Conservation (phyloP, 1,140 invertebrate species). For the Papilio helenus region DNA sequence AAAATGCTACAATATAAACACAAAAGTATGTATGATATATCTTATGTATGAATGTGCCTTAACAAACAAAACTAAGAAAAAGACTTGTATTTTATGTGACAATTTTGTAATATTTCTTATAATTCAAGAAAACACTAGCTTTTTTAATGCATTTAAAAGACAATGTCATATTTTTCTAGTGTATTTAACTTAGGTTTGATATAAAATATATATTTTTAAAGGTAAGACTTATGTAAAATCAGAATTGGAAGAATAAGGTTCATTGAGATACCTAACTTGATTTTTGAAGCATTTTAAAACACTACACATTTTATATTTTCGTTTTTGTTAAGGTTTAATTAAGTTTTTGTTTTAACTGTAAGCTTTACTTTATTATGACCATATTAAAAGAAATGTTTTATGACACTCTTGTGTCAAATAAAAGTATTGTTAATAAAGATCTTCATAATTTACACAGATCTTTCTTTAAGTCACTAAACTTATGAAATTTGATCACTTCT, state of each 20-base stretch:
- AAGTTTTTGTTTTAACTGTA: background rate
- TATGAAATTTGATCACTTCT: too few species aligned
- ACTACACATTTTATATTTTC: background rate
- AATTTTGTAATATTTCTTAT: background rate
- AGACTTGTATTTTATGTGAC: background rate
- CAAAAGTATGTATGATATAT: background rate
- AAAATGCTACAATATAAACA: background rate
- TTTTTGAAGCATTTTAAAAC: background rate
- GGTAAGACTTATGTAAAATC: too few species aligned
- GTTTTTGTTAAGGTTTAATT: background rate
- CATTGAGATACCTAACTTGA: background rate
- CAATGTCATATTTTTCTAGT: background rate
- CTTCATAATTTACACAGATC: background rate
- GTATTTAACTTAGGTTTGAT: background rate
- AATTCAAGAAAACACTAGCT: background rate
- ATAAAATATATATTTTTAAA: background rate
- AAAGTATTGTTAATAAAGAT: background rate
- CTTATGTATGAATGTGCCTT: background rate
- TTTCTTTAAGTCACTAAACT: background rate
- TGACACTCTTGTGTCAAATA: background rate
- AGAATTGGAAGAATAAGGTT: too few species aligned
- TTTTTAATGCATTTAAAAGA: background rate
- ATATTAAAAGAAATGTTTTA: slow-evolving; percentile 3
- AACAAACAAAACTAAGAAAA: background rate
- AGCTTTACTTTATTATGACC: too few species aligned